Conservation (phyloP, 2,888 invertebrate genomes). For the Pterostichus niger region DNA sequence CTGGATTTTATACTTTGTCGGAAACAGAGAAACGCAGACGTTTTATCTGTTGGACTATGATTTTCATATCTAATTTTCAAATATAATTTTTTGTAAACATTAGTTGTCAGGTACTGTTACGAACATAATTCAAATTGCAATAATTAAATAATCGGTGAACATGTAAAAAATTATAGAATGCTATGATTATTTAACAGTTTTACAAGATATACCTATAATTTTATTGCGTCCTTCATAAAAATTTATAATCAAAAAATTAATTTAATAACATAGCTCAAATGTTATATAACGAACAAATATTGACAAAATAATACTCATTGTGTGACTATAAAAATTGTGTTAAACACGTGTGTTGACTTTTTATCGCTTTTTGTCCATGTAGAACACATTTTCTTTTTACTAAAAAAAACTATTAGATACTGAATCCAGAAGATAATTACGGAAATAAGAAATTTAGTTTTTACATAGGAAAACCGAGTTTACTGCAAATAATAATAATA, state of each 20-base stretch:
- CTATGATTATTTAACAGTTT: too few species aligned
- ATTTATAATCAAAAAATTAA: not conserved
- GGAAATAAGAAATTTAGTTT: slow-evolving; percentile 57
- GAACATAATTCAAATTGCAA: too few species aligned
- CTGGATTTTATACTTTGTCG: too few species aligned
- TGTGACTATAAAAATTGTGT: slow-evolving; percentile 23
- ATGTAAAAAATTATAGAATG: too few species aligned
- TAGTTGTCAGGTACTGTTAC: too few species aligned
- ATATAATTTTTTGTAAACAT: too few species aligned
- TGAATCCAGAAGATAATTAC: slow-evolving; percentile 39
- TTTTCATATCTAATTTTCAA: too few species aligned
- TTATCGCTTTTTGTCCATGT: slow-evolving; percentile 29
- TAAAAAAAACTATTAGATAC: not conserved
- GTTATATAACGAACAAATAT: not conserved
- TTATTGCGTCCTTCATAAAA: not conserved
- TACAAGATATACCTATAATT: not conserved
- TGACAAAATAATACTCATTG: slow-evolving; percentile 1
- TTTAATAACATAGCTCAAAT: slow-evolving; percentile 1
- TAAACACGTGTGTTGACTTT: slow-evolving; percentile 46
- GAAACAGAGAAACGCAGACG: too few species aligned
- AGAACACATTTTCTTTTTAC: slow-evolving; percentile 1
- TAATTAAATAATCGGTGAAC: too few species aligned
- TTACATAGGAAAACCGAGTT: slow-evolving; percentile 36
- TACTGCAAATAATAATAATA: slow-evolving; percentile 53
- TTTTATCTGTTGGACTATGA: too few species aligned